These are phyloP conservation scores for Barypeithes pellucidus DNA, from an alignment of 2,888 invertebrate species.

Conservation along the genomic window DNA sequence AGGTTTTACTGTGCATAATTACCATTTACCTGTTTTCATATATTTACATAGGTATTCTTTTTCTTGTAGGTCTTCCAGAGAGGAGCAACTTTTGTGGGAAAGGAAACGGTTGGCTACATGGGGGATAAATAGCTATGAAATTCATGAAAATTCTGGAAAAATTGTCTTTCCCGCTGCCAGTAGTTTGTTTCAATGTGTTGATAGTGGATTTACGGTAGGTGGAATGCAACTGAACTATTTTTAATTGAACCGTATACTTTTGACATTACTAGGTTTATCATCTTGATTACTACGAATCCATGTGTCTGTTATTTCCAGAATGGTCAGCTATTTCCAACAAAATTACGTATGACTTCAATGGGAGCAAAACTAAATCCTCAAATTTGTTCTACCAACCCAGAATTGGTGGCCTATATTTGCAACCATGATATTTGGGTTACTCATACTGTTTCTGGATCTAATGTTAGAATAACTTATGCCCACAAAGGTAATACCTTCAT, in stretches of 20 bases:
- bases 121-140: slow-evolving; percentile 95
- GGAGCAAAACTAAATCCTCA: slow-evolving; percentile 86
- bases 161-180: slow-evolving; percentile 94
- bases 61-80: slow-evolving; percentile 77
- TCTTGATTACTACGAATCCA: too few relatives aligned
- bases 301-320: slow-evolving; percentile 67
- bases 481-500: slow-evolving; percentile 73
- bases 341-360: slow-evolving; percentile 77
- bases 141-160: slow-evolving; percentile 86
- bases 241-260: too few relatives aligned
- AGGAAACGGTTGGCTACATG: slow-evolving; percentile 92
- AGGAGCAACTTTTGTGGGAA: slow-evolving; percentile 93
- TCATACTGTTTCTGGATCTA: slow-evolving; percentile 78
- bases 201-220: slow-evolving; percentile 80
- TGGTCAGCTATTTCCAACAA: slow-evolving; percentile 80
- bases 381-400: slow-evolving; percentile 85
- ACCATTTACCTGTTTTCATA: too few relatives aligned
- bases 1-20: too few relatives aligned
- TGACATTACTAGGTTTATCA: too few relatives aligned
- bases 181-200: slow-evolving; percentile 88
- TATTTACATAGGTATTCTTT: too few relatives aligned
- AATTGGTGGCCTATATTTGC: slow-evolving; percentile 92
- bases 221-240: slow-evolving; percentile 17
- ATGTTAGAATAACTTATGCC: slow-evolving; percentile 81
- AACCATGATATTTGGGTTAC: slow-evolving; percentile 94